Conservation (phyloP, 2,888 invertebrate species). For the Lithophane semibrunnea region DNA sequence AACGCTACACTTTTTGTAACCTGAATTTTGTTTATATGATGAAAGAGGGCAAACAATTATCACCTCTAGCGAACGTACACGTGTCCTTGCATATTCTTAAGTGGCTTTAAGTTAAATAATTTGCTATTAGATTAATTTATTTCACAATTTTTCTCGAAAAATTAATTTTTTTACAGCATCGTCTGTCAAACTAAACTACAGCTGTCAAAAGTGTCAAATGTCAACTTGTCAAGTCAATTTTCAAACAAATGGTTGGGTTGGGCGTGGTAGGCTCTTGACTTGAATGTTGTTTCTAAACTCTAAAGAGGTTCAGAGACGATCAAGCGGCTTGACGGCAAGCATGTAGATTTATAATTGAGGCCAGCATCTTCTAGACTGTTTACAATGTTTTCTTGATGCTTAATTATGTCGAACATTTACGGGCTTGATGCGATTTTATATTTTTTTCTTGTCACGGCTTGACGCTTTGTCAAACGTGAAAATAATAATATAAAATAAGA, state of each 20-base stretch:
- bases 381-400: no score
- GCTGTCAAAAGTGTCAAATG: slow-evolving; percentile 3
- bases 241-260: not conserved
- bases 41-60: slow-evolving; percentile 28
- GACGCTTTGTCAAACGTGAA: no score
- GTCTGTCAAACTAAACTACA: slow-evolving; percentile 29
- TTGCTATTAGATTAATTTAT: slow-evolving; percentile 26
- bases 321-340: no score
- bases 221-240: not conserved
- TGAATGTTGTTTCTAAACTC: no score
- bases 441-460: no score
- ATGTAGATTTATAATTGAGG: no score
- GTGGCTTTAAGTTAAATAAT: slow-evolving; percentile 13
- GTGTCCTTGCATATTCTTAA: slow-evolving; percentile 43
- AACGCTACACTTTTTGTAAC: slow-evolving; percentile 40
- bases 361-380: no score
- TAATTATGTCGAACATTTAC: no score
- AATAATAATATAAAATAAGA: no score
- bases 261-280: not conserved
- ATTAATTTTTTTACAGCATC: slow-evolving; percentile 12
- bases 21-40: slow-evolving; percentile 35
- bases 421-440: no score
- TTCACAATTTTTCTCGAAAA: slow-evolving; percentile 45
- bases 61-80: slow-evolving; percentile 62
- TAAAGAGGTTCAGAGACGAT: no score